A percentile compares a stretch with the other conserved stretches of the same genome.
These are phyloP conservation scores for Malacosoma neustria DNA, from an alignment of 2,888 invertebrate genomes.

Conservation along the genomic window DNA sequence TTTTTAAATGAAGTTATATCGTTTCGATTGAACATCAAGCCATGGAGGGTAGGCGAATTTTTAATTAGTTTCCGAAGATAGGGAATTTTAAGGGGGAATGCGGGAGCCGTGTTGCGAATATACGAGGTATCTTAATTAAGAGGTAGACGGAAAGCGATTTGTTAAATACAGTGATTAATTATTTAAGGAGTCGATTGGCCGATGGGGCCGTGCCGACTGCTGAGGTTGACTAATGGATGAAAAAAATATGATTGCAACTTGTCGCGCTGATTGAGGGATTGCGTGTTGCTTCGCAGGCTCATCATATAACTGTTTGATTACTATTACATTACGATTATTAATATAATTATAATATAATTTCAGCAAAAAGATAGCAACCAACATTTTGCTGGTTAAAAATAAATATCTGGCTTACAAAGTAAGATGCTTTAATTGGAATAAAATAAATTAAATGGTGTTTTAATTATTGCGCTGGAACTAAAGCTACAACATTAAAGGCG, in stretches of 20 bases:
- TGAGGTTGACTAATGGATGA: constrained; percentile 45
- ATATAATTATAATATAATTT: constrained; percentile 11
- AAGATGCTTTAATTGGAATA: constrained; percentile 1
- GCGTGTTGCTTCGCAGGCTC: constrained; percentile 27
- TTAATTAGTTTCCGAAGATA: constrained; percentile 75
- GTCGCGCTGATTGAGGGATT: constrained; percentile 41
- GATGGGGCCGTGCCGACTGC: constrained; percentile 26
- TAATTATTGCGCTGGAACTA: constrained; percentile 69
- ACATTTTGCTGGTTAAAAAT: neutral
- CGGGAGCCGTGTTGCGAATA: constrained; percentile 55
- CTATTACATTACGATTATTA: neutral
- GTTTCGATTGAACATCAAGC: constrained; percentile 65
- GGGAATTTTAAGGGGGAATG: constrained; percentile 69
- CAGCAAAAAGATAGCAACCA: constrained; percentile 5
- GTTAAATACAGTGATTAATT: constrained; percentile 55
- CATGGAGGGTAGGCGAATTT: constrained; percentile 68
- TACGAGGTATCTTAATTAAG: constrained; percentile 66
- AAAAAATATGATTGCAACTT: constrained; percentile 50
- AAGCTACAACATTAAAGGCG: constrained; percentile 90
- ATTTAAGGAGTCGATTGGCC: constrained; percentile 49
- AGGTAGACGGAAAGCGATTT: constrained; percentile 54
- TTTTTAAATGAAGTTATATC: constrained; percentile 75
- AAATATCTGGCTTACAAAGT: constrained; percentile 1
- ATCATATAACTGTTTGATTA: neutral
- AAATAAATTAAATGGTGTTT: constrained; percentile 5